phyloP scores from a whole-genome alignment of 2,888 invertebrate genomes.

The Gasteruption jaculator region DNA sequence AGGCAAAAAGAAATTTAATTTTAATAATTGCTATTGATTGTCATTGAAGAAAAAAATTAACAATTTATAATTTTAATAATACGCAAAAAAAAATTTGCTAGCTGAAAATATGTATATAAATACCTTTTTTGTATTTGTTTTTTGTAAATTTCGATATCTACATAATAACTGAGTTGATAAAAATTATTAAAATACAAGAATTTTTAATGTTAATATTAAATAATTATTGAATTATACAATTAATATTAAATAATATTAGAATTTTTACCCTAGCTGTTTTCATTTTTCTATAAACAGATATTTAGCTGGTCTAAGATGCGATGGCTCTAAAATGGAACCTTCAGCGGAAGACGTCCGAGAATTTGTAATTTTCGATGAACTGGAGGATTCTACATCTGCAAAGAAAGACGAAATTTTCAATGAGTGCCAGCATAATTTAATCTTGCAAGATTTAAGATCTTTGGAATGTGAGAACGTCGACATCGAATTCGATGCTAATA shows the following conservation, averaged over 20 bases:
- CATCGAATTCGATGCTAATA: constrained; percentile 38
- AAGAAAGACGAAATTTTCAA: constrained; percentile 9
- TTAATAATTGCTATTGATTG: too few species aligned
- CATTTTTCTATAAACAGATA: constrained; percentile 30
- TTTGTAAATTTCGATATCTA: neutral
- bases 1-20: too few species aligned
- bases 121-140: constrained; percentile 4
- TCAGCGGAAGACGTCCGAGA: constrained; percentile 28
- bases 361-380: constrained; percentile 22
- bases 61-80: too few species aligned
- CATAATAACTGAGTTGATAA: neutral
- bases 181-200: constrained; percentile 1
- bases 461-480: constrained; percentile 25
- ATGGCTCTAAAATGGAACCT: constrained; percentile 32
- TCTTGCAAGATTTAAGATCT: constrained; percentile 11
- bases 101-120: neutral
- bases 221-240: too few species aligned
- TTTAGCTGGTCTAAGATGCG: constrained; percentile 41
- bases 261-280: too few species aligned
- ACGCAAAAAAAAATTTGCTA: too few species aligned
- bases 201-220: too few species aligned
- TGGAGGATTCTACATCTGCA: constrained; percentile 17
- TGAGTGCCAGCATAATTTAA: too few species aligned
- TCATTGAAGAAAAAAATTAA: neutral
- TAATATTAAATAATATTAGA: too few species aligned